These are phyloP conservation scores for Aplochiton taeniatus DNA, from an alignment of 2,797 vertebrate genomes.

Conservation along the genomic window DNA sequence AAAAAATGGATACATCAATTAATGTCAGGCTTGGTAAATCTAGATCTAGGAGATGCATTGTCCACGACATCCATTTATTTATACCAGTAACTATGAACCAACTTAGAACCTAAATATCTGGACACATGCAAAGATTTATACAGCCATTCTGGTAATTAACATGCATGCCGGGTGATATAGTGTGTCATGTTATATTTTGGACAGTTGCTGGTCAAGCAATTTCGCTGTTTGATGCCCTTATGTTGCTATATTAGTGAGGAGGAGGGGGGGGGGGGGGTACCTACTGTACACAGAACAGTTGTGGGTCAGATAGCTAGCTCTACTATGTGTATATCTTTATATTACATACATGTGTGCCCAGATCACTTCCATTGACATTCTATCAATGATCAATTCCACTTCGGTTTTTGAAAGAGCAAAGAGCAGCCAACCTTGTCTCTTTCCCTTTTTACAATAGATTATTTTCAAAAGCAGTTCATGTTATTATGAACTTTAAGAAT, in stretches of 20 bases:
- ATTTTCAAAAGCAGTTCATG: too few species aligned
- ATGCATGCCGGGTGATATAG: constrained; percentile 21
- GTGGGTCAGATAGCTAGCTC: constrained; percentile 70
- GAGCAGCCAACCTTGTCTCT: too few species aligned
- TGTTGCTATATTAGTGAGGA: constrained; percentile 35
- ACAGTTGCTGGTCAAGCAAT: neutral
- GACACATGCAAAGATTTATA: constrained; percentile 65
- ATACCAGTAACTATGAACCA: too few species aligned
- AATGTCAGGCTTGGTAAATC: constrained; percentile 6
- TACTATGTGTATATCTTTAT: constrained; percentile 61
- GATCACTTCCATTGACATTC: too few species aligned
- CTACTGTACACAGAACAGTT: constrained; percentile 62
- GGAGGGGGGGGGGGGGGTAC: constrained; percentile 44
- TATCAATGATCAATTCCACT: too few species aligned
- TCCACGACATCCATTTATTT: constrained; percentile 32
- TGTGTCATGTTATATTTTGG: neutral
- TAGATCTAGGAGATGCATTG: constrained; percentile 23
- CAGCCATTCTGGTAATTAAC: constrained; percentile 53
- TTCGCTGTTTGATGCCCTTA: constrained; percentile 39
- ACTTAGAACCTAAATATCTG: constrained; percentile 16
- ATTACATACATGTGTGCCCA: constrained; percentile 61
- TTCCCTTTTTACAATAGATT: too few species aligned
- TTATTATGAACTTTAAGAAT: too few species aligned
- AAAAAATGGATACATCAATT: constrained; percentile 30
- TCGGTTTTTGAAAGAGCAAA: too few species aligned